Base-by-base conservation (phyloP, 2,113 vertebrate genomes). In the Neoarius graeffei region DNA sequence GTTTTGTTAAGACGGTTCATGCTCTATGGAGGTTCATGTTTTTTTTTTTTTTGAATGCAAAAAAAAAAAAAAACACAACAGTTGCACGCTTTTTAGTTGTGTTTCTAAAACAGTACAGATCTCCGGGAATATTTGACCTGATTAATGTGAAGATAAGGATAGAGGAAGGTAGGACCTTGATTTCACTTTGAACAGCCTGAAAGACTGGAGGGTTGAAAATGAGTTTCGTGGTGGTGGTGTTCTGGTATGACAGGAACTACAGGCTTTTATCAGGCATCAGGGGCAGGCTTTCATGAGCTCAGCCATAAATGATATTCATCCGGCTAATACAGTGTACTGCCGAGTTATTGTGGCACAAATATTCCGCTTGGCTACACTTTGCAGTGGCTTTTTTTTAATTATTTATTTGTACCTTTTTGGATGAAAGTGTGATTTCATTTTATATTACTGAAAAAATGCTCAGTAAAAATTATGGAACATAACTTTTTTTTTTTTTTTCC, bases 301-400 rank as follows among this genome's bases (percentile, higher is more conserved):
- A 4, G 62, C 62, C 25, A 67, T 84, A 67, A 67, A 84, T 84
- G 27, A 84, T 84, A 66, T 67, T 54, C 62, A 66, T 30, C 14
- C n/a, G 48, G 27, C 54, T 85, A 85, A 85, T 57, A 74, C 52
- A 57, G 84, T 59, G 54, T 35, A 13, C 14, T 27, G 42, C 15
- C 27, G 82, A 67, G 81, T 83, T 66, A 50, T 66, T 66, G 35
- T 83, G 62, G 42, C 14, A 19, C 62, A 11, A 67, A 67, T 23
- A 67, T 67, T 84, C 48, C 52, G 62, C 60, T 83, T 52, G 48
- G 62, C 25, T 17, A 83, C 42, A 66, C 27, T 9, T 2, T 80
- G n/a, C 3, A 3, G 35, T 42, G 52, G n/a, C 54, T 83, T 62
- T 60, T 27, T 1, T 15, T 35, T 20, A 27, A 6, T 27, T 84